A percentile compares a stretch with the other conserved stretches of the same genome.
Conservation (phyloP, 2,797 vertebrate species). For the Cuculus canorus region DNA sequence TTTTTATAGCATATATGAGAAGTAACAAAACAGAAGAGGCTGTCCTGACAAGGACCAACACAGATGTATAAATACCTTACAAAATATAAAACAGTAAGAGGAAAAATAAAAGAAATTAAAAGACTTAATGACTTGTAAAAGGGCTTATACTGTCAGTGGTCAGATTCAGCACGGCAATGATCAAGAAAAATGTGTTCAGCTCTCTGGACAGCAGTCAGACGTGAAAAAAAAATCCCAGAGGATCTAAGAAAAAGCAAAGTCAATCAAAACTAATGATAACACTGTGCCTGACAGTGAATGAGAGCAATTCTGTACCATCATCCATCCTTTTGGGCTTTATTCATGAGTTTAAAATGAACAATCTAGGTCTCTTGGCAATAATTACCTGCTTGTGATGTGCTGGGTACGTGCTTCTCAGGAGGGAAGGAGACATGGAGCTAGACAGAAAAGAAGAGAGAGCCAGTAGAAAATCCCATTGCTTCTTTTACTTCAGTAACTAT, state of each 20-base stretch:
- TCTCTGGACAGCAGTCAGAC: not conserved
- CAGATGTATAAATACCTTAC: not conserved
- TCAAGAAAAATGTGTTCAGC: not conserved
- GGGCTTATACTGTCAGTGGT: not conserved
- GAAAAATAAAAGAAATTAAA: not conserved
- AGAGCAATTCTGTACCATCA: not conserved
- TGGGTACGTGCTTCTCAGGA: not conserved
- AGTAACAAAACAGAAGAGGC: not conserved
- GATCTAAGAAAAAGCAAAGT: not conserved
- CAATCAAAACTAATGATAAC: not conserved
- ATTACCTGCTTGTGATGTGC: not conserved
- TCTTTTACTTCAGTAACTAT: not conserved
- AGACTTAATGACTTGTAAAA: not conserved
- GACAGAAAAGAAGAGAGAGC: rapidly evolving
- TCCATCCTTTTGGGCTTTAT: not conserved
- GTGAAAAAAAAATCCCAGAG: not conserved
- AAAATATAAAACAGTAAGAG: not conserved
- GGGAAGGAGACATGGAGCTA: rapidly evolving
- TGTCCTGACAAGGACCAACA: not conserved
- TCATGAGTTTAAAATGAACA: not conserved
- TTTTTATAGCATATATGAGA: not conserved
- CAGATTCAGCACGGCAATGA: not conserved
- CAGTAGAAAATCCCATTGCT: not conserved
- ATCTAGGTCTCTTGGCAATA: not conserved
- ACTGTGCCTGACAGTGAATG: not conserved